phyloP scores from a whole-genome alignment of 2,113 vertebrate genomes.

The Theristicus caerulescens region DNA sequence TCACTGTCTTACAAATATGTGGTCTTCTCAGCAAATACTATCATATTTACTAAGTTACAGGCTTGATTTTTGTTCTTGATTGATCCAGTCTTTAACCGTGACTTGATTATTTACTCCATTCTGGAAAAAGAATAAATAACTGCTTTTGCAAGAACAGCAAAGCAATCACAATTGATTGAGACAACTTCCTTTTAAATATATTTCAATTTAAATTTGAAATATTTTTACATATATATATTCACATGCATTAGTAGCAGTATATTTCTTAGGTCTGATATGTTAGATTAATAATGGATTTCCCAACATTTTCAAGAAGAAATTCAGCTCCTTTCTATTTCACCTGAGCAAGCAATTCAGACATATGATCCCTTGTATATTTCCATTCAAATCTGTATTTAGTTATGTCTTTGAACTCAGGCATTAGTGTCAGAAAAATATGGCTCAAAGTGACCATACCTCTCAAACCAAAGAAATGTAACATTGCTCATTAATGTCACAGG shows the following conservation, averaged over 20 bases:
- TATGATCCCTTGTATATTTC: not conserved
- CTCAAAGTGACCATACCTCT: not conserved
- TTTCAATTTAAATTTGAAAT: not conserved
- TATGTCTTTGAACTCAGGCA: slow-evolving; percentile 43
- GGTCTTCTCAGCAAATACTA: not conserved
- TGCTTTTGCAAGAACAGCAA: not conserved
- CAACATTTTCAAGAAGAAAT: slow-evolving; percentile 15
- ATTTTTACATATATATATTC: not conserved
- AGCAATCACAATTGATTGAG: not conserved
- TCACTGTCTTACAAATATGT: not conserved
- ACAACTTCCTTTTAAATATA: not conserved
- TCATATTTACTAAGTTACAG: not conserved
- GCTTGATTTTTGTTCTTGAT: not conserved
- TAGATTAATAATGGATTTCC: not conserved
- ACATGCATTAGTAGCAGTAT: not conserved
- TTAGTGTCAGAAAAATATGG: not conserved
- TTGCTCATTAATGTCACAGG: not conserved
- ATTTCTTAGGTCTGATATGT: not conserved
- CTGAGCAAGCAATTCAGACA: not conserved
- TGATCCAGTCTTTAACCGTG: not conserved
- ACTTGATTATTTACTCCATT: not conserved
- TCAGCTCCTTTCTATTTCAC: slow-evolving; percentile 8
- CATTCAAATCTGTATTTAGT: slow-evolving; percentile 26
- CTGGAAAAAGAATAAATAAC: not conserved
- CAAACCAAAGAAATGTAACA: not conserved